Evolutionary conservation across 2,888 invertebrate species (phyloP).

Genomic region (Tryphoninae sp.): DNA sequence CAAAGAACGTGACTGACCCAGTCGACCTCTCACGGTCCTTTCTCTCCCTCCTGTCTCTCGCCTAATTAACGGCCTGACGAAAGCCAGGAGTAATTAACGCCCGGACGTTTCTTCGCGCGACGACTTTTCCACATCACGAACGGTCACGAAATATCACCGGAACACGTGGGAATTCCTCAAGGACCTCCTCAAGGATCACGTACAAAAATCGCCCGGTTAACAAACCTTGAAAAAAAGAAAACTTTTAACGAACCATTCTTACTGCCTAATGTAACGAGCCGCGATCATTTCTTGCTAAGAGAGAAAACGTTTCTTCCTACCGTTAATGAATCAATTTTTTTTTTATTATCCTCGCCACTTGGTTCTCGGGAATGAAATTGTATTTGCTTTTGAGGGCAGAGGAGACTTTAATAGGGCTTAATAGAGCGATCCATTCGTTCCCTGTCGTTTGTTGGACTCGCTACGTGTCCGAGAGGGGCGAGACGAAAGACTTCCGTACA

Average conservation of each 20-base stretch:
- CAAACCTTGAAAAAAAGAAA: not conserved
- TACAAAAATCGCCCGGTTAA: not conserved
- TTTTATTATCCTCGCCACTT: not conserved
- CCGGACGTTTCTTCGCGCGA: conserved; percentile 69
- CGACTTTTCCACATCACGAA: conserved; percentile 16
- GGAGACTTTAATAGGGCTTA: conserved; percentile 61
- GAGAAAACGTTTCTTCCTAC: conserved; percentile 5
- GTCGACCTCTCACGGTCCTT: conserved; percentile 30
- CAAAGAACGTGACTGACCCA: conserved; percentile 56
- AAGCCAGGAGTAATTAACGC: conserved; percentile 74
- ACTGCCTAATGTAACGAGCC: no score
- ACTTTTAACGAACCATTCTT: not conserved
- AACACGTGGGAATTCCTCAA: conserved; percentile 60
- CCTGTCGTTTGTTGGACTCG: conserved; percentile 57
- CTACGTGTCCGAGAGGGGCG: conserved; percentile 61
- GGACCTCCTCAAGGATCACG: conserved; percentile 57
- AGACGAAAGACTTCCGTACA: conserved; percentile 25
- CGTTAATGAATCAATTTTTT: conserved; percentile 8
- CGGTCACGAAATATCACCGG: conserved; percentile 4
- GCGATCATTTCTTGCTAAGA: not conserved
- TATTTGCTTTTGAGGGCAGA: conserved; percentile 16
- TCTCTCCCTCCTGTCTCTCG: conserved; percentile 54
- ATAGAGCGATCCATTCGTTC: conserved; percentile 59
- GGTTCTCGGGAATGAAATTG: not conserved
- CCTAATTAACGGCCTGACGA: conserved; percentile 78